Evolutionary conservation across 1,140 invertebrate genomes (phyloP), one percentile per base, ranked within the genome.

Genomic region (Polypedilum vanderplanki): DNA sequence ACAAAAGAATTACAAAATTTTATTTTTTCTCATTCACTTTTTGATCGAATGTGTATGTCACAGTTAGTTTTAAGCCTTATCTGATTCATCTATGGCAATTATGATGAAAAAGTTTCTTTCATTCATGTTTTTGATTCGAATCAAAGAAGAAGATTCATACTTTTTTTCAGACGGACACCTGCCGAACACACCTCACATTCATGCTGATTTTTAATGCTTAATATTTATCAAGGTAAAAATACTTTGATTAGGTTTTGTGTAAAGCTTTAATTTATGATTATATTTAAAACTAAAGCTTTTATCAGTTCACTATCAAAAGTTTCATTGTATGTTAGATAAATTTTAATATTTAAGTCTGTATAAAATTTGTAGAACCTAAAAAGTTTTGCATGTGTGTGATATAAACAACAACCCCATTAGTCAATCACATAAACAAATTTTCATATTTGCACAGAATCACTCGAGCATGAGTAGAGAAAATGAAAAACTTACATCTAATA

Each of bases 71-170:
- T 15, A n/a, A 57, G 12, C n/a, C n/a, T n/a, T 57, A 57, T 57
- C 46, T 1, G 24, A 33, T 15, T 57, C 15, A 12, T 12, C 10
- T 57, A 57, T n/a, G n/a, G 46, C 46, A 57, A 57, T 57, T 57
- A 57, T 57, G 46, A 57, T n/a, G n/a, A 57, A 57, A 57, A 57
- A 57, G 46, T 57, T 57, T 57, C 12, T 57, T 57, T 57, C 12
- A 57, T 57, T 57, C n/a, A 57, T 57, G 12, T 15, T 15, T 57
- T 57, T 33, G 24, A 33, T 33, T 33, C 5, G 24, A 33, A 33
- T 33, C 24, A 33, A 33, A 33, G 24, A 33, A 33, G 24, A 33
- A 33, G 24, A 33, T 33, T 33, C 24, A 33, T 1, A 33, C n/a
- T n/a, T n/a, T 33, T 3, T 3, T 33, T 33, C 24, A 33, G 46